Percentiles rank a stretch among this genome's conserved stretches.
phyloP scores from a whole-genome alignment of 2,888 invertebrate species.

The Conomelus anceps region DNA sequence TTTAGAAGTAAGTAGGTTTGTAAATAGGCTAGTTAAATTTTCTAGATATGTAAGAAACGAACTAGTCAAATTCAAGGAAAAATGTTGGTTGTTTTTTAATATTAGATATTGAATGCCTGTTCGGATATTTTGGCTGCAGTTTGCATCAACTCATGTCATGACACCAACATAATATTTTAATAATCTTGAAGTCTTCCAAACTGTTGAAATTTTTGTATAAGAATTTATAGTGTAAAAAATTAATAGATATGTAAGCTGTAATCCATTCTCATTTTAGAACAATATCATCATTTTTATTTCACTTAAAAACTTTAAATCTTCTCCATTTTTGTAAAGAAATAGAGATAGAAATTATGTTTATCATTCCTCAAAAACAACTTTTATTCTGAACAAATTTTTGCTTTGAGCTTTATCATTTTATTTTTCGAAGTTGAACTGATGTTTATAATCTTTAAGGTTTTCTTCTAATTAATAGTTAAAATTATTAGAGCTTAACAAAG shows the following conservation, averaged over 20 bases:
- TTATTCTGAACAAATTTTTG: not conserved
- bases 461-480: not conserved
- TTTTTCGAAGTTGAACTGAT: no score
- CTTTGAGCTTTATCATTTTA: not conserved
- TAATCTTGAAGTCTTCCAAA: not conserved
- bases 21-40: not conserved
- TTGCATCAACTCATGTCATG: not conserved
- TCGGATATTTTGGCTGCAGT: not conserved
- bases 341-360: no score
- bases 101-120: not conserved
- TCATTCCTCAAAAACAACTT: no score
- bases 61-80: slow-evolving; percentile 13
- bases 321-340: no score
- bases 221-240: not conserved
- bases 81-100: not conserved
- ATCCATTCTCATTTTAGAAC: not conserved
- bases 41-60: not conserved
- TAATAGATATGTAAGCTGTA: not conserved
- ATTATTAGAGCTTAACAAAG: not conserved
- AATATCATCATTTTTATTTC: not conserved
- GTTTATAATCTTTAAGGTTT: not conserved
- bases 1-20: not conserved
- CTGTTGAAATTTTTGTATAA: not conserved
- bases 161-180: not conserved
- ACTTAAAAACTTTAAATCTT: not conserved